These are phyloP conservation scores for Osedax fenrisi DNA, from an alignment of 2,888 invertebrate genomes.

Conservation along the genomic window DNA sequence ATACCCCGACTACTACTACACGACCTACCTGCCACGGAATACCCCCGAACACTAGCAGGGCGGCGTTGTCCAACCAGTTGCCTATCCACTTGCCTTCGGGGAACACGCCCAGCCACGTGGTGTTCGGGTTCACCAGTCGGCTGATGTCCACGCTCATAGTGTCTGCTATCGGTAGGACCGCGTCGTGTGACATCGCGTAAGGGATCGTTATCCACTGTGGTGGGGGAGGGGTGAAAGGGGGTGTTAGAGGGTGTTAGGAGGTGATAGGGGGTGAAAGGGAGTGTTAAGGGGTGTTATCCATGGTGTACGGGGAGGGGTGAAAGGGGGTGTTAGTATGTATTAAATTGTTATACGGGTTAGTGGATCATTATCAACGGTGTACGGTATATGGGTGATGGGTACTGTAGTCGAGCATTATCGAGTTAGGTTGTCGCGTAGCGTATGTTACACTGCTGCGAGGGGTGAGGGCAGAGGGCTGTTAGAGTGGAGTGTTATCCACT, in stretches of 20 bases:
- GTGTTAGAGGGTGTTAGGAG: not conserved
- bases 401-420: too few relatives aligned
- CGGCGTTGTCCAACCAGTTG: slow-evolving; percentile 63
- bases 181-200: slow-evolving; percentile 75
- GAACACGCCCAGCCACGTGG: slow-evolving; percentile 36
- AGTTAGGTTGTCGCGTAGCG: too few relatives aligned
- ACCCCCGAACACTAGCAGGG: slow-evolving; percentile 81
- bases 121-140: not conserved
- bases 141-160: slow-evolving; percentile 57
- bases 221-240: not conserved
- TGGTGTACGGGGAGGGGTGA: not conserved
- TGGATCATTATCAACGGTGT: too few relatives aligned
- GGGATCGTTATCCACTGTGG: slow-evolving; percentile 80
- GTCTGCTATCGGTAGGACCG: slow-evolving; percentile 54
- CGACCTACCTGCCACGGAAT: slow-evolving; percentile 72
- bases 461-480: too few relatives aligned
- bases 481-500: too few relatives aligned
- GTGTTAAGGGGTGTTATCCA: not conserved
- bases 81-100: slow-evolving; percentile 18
- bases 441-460: too few relatives aligned
- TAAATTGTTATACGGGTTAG: too few relatives aligned
- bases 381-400: too few relatives aligned
- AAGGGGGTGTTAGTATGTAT: too few relatives aligned
- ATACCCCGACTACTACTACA: too few relatives aligned
- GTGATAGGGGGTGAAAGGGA: not conserved